phyloP scores from a whole-genome alignment of 2,888 invertebrate species.

The Epinotia nisella region DNA sequence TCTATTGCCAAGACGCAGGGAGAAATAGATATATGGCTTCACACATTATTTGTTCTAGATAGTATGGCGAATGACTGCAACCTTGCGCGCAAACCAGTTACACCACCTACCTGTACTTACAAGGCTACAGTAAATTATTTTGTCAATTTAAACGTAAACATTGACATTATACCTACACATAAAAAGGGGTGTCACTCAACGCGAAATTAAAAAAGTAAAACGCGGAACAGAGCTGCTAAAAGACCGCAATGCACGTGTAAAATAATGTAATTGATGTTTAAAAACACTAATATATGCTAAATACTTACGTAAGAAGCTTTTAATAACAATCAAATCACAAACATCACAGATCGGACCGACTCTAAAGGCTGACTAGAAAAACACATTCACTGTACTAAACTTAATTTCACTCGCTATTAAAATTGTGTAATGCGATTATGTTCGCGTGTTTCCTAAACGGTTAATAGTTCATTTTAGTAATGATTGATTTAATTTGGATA shows the following conservation, averaged over 20 bases:
- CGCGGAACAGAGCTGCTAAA: not conserved
- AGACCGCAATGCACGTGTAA: not conserved
- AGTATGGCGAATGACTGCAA: conserved; percentile 38
- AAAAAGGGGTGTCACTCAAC: conserved; percentile 40
- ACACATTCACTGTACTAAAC: conserved; percentile 29
- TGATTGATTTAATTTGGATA: conserved; percentile 70
- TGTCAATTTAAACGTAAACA: conserved; percentile 39
- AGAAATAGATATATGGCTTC: conserved; percentile 64
- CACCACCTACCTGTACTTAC: conserved; percentile 46
- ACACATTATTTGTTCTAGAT: conserved; percentile 11
- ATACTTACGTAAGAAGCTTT: conserved; percentile 80
- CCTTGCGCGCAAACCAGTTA: conserved; percentile 49
- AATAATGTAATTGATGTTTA: conserved; percentile 56
- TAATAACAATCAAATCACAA: conserved; percentile 74
- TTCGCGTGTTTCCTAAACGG: conserved; percentile 56
- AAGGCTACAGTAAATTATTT: conserved; percentile 39
- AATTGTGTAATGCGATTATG: conserved; percentile 49
- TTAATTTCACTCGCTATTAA: conserved; percentile 60
- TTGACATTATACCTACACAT: not conserved
- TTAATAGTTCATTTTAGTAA: conserved; percentile 69
- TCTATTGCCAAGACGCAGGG: conserved; percentile 59
- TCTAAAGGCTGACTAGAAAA: conserved; percentile 55
- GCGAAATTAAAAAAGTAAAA: not conserved
- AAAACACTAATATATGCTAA: conserved; percentile 64
- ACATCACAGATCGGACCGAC: conserved; percentile 75